Conservation (phyloP, 2,888 invertebrate species). For the Halictus ligatus region DNA sequence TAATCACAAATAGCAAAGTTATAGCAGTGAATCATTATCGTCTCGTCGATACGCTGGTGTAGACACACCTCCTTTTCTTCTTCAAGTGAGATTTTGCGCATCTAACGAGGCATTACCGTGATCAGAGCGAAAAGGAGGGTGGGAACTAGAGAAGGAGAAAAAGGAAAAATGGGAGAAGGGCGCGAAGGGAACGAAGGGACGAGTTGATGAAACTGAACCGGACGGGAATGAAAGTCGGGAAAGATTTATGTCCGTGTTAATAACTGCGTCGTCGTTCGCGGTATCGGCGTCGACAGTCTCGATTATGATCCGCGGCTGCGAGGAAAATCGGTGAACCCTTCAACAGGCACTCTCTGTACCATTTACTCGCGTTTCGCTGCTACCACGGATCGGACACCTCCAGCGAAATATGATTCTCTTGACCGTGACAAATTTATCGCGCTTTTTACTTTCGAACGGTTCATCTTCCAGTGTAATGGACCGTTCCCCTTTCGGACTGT, state of each 20-base stretch:
- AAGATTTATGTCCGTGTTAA: slow-evolving; percentile 53
- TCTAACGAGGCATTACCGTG: not conserved
- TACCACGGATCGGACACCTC: not conserved
- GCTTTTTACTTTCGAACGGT: slow-evolving; percentile 5
- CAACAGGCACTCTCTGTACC: not conserved
- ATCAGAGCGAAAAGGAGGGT: not conserved
- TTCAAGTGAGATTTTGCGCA: not conserved
- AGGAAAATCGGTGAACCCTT: slow-evolving; percentile 48
- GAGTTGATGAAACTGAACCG: slow-evolving; percentile 44
- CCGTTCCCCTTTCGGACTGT: not conserved
- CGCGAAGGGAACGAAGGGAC: not conserved
- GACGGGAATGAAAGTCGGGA: slow-evolving; percentile 46
- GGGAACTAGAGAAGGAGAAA: not conserved
- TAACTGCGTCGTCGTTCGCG: slow-evolving; percentile 42
- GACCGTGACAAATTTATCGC: slow-evolving; percentile 4
- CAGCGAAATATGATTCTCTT: slow-evolving; percentile 4
- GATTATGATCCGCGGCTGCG: slow-evolving; percentile 34
- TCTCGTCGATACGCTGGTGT: too few relatives aligned
- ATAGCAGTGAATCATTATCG: not conserved
- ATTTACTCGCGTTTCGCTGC: not conserved
- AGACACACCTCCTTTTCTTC: too few relatives aligned
- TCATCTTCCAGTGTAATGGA: not conserved
- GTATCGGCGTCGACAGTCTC: slow-evolving; percentile 32
- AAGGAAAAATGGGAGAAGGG: not conserved
- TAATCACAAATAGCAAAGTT: not conserved